Evolutionary conservation across 1,140 invertebrate species (phyloP).

Genomic region (Meteorus sp.): DNA sequence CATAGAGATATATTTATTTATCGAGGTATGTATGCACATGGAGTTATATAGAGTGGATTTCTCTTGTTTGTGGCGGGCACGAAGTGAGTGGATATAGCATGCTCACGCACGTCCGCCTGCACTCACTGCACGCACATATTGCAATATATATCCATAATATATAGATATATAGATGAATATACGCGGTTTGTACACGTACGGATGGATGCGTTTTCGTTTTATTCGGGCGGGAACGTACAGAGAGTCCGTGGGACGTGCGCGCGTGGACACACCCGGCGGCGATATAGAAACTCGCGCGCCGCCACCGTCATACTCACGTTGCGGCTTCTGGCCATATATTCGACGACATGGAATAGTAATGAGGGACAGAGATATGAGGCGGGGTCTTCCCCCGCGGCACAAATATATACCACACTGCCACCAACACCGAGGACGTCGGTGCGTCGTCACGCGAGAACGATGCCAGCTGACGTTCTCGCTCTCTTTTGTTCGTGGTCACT

Average conservation of each 20-base stretch:
- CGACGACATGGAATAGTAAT: constrained; percentile 47
- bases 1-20: too few species aligned
- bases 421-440: constrained; percentile 33
- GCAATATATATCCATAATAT: background rate
- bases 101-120: constrained; percentile 17
- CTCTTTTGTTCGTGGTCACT: constrained; percentile 29
- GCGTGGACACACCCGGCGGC: constrained; percentile 17
- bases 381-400: constrained; percentile 34
- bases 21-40: too few species aligned
- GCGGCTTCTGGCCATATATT: constrained; percentile 8
- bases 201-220: background rate
- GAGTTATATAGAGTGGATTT: too few species aligned
- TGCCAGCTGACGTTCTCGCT: constrained; percentile 45
- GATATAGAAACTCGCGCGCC: constrained; percentile 8
- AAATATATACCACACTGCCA: too few species aligned
- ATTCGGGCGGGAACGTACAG: background rate
- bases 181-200: background rate
- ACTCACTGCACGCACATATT: constrained; percentile 29
- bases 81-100: too few species aligned
- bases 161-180: constrained; percentile 5
- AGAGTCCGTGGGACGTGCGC: constrained; percentile 13
- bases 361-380: constrained; percentile 48
- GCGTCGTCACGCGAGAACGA: constrained; percentile 49
- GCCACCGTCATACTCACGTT: background rate
- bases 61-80: too few species aligned